Evolutionary conservation across 2,888 invertebrate genomes (phyloP), one percentile per base, ranked within the genome.

Genomic region (Brachynemurus nebulosus): DNA sequence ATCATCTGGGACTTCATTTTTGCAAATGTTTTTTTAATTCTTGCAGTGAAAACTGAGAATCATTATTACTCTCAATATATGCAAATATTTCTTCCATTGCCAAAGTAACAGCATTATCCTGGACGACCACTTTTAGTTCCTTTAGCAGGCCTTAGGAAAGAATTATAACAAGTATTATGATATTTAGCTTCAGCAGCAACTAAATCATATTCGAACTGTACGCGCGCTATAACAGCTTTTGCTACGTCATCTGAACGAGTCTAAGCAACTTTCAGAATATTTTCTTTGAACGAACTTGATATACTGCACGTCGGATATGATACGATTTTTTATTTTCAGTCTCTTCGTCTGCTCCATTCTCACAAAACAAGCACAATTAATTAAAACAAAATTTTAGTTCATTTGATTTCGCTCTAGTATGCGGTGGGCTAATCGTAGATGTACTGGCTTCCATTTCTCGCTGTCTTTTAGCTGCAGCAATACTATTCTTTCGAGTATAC

Each of bases 11-110:
- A 39, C 39, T 19, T 25, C 21, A 48, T 45, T 46, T 46, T 44
- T 44, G 25, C 44, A 44, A 40, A 44, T 44, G 49, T 42, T 42
- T 40, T n/a, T 45, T 41, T 27, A 47, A 41, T 48, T 48, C 48
- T 45, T 47, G 42, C 42, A 45, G 35, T 5, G 45, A 17, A 19
- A 40, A 45, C 40, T 45, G 45, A 18, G 25, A 45, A 21, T 45
- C 45, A 17, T 40, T 48, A 54, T 53, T 50, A 54, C 52, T 55
- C 54, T 58, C 57, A 45, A 59, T 57, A 49, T 11, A 34, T n/a
- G 48, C 40, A 48, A 56, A 58, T 52, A 57, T 57, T 55, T 60
- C 56, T 45, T 59, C 54, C 57, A 61, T 58, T 46, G 56, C 57
- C 39, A 47, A 36, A 50, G 55, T 55, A 37, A 44, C 51, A 48